Conservation (phyloP, 2,113 vertebrate species). For the Glaucomys volans region DNA sequence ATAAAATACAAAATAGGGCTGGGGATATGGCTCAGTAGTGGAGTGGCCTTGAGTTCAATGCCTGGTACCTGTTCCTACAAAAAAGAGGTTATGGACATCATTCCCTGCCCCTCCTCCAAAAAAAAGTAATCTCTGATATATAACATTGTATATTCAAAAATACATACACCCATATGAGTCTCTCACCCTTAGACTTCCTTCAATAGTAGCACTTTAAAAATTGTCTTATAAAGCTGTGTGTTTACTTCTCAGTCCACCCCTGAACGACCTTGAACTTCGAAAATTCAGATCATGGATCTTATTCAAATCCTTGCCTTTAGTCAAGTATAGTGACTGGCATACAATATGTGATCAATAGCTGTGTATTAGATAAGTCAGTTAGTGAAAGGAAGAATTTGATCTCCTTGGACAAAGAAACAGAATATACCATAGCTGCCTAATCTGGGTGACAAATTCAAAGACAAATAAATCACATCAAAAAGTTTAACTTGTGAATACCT, state of each 20-base stretch:
- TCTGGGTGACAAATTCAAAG: not conserved
- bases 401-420: not conserved
- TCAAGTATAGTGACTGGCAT: not conserved
- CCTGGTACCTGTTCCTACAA: no score
- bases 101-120: not conserved
- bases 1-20: no score
- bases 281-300: not conserved
- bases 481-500: not conserved
- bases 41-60: no score
- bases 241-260: not conserved
- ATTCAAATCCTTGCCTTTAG: not conserved
- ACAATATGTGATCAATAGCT: not conserved
- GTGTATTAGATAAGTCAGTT: not conserved
- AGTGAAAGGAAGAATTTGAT: not conserved
- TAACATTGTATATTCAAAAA: not conserved
- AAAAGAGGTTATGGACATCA: not conserved
- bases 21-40: no score
- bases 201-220: not conserved
- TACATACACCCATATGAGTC: not conserved
- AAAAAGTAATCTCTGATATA: no score
- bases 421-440: not conserved
- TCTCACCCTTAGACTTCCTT: not conserved
- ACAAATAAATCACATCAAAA: not conserved
- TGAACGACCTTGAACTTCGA: not conserved
- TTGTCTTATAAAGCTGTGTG: not conserved